phyloP scores from a whole-genome alignment of 1,140 invertebrate species.

The Drosophila nigrodunni region DNA sequence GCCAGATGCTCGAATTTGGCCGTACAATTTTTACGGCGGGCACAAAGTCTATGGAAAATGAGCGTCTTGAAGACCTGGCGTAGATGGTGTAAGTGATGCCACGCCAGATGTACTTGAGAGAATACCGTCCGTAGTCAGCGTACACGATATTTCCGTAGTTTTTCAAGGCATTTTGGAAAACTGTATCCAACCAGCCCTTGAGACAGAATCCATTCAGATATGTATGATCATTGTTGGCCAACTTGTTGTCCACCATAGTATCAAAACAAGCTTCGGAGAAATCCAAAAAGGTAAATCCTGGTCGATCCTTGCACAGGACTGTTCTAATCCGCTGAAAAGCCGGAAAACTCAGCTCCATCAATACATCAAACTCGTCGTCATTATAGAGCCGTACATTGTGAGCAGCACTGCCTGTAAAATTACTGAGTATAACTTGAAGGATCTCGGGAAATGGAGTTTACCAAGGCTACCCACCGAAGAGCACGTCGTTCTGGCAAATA shows the following conservation, averaged over 20 bases:
- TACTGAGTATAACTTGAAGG: background rate
- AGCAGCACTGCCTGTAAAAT: slow-evolving; percentile 44
- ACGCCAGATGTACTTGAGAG: slow-evolving; percentile 28
- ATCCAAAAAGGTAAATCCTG: slow-evolving; percentile 54
- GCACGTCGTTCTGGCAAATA: slow-evolving; percentile 25
- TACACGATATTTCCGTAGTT: slow-evolving; percentile 1
- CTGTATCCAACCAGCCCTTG: slow-evolving; percentile 39
- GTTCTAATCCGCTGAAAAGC: slow-evolving; percentile 30
- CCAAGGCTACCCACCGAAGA: slow-evolving; percentile 48
- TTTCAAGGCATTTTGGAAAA: slow-evolving; percentile 29
- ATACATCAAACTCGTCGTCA: slow-evolving; percentile 56
- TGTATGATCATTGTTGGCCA: slow-evolving; percentile 29
- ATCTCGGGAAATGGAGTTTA: background rate
- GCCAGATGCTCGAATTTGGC: slow-evolving; percentile 3
- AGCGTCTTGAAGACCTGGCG: slow-evolving; percentile 9
- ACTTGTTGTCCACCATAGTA: background rate
- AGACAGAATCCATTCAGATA: slow-evolving; percentile 34
- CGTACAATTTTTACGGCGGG: slow-evolving; percentile 51
- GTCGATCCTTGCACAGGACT: slow-evolving; percentile 28
- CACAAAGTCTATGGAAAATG: slow-evolving; percentile 60
- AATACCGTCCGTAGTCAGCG: background rate
- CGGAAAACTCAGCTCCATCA: slow-evolving; percentile 54
- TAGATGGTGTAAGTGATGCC: slow-evolving; percentile 45
- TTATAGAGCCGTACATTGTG: slow-evolving; percentile 39
- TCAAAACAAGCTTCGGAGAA: slow-evolving; percentile 25